Evolutionary conservation across 53 echinoderm and acorn worm species (phyloP).

Genomic region (Antedon mediterranea): DNA sequence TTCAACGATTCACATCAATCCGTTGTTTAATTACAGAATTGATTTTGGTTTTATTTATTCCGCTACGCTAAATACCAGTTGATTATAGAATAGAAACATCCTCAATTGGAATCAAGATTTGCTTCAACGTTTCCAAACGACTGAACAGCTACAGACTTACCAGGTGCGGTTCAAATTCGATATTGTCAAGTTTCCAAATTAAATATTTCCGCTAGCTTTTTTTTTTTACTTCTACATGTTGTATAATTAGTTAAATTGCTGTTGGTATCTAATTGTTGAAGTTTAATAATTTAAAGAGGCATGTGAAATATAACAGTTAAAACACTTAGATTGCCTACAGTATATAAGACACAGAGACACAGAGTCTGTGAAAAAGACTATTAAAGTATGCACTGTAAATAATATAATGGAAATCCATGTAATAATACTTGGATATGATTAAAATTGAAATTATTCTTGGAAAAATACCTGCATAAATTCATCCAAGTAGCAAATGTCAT

Average conservation of each 20-base stretch:
- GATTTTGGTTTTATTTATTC: not conserved
- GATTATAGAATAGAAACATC: not conserved
- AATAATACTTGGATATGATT: not conserved
- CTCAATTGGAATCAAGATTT: not conserved
- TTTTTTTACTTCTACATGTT: no score
- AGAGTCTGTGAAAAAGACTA: not conserved
- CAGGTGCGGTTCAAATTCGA: no score
- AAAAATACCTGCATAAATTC: not conserved
- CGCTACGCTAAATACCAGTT: not conserved
- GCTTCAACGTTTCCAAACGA: no score
- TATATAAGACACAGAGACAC: not conserved
- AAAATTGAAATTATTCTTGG: not conserved
- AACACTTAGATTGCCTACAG: not conserved
- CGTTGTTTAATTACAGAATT: not conserved
- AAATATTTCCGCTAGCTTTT: no score
- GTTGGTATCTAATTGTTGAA: no score
- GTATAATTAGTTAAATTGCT: no score
- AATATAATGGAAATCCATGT: not conserved
- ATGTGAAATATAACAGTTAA: not conserved
- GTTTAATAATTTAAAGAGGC: not conserved
- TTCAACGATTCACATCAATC: not conserved
- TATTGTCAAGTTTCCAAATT: no score
- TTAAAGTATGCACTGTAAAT: not conserved
- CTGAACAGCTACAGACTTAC: no score
- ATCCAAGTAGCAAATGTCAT: not conserved